Conservation (phyloP, 2,113 vertebrate species). For the Andinoacara biseriatus region DNA sequence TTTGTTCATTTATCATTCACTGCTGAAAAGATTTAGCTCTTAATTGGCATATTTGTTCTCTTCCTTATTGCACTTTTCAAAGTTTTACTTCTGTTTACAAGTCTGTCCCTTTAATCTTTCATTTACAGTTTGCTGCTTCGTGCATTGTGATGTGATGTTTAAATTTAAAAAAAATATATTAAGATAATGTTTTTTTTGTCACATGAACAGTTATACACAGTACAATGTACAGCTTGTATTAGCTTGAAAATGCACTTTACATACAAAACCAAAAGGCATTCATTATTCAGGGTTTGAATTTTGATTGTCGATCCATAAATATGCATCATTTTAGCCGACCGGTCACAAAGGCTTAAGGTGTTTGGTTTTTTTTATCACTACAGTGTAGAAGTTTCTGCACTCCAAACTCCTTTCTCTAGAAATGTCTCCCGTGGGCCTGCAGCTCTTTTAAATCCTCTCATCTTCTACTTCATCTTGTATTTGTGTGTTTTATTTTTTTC, state of each 20-base stretch:
- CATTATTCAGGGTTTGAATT: not conserved
- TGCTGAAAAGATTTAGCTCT: conserved; percentile 18
- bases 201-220: too few relatives aligned
- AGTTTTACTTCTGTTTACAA: not conserved
- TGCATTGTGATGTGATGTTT: too few relatives aligned
- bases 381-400: not conserved
- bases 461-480: not conserved
- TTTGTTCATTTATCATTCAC: conserved; percentile 70
- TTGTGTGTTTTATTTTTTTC: not conserved
- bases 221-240: not conserved
- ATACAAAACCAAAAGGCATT: not conserved
- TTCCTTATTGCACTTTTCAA: not conserved
- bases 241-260: not conserved
- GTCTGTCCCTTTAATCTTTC: not conserved
- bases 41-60: conserved; percentile 24
- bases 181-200: too few relatives aligned
- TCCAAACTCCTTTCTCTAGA: not conserved
- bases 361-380: too few relatives aligned
- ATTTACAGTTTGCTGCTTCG: not conserved
- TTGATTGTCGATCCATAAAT: not conserved
- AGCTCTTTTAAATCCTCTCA: not conserved
- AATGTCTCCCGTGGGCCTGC: not conserved
- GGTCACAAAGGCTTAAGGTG: too few relatives aligned
- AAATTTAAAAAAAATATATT: too few relatives aligned
- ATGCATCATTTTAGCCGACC: not conserved